These are phyloP conservation scores for Melikaiella ostensackeni DNA, from an alignment of 2,888 invertebrate genomes.

Conservation along the genomic window DNA sequence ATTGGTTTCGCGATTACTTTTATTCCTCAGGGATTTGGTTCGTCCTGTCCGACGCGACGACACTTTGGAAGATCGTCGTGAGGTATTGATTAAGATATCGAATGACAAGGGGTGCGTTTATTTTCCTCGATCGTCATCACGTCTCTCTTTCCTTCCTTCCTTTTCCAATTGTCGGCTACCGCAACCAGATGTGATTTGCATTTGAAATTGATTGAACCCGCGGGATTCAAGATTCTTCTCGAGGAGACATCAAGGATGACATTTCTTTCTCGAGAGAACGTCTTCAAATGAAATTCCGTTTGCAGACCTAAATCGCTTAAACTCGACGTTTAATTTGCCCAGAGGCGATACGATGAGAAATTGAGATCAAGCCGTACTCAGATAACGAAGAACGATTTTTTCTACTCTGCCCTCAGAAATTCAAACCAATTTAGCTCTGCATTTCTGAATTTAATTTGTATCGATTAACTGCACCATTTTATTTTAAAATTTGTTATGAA, in stretches of 20 bases:
- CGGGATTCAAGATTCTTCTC: constrained; percentile 52
- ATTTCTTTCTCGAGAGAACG: constrained; percentile 48
- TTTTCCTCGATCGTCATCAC: constrained; percentile 41
- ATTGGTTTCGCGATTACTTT: constrained; percentile 59
- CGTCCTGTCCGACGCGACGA: constrained; percentile 47
- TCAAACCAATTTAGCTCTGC: constrained; percentile 18
- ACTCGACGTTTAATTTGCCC: constrained; percentile 58
- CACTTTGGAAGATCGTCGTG: constrained; percentile 47
- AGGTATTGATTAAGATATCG: constrained; percentile 63
- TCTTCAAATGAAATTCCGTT: constrained; percentile 54
- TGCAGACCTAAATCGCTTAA: constrained; percentile 54
- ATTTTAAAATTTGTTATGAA: not conserved
- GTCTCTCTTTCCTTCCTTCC: constrained; percentile 21
- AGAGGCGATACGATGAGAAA: constrained; percentile 50
- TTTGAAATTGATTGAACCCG: constrained; percentile 68
- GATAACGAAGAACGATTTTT: constrained; percentile 53
- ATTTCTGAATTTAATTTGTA: constrained; percentile 22
- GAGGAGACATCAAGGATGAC: constrained; percentile 46
- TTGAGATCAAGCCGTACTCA: constrained; percentile 59
- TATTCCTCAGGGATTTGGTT: constrained; percentile 29
- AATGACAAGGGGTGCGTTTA: constrained; percentile 44
- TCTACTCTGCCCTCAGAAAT: constrained; percentile 52
- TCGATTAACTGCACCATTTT: not conserved
- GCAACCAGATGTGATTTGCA: constrained; percentile 62
- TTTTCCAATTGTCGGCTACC: constrained; percentile 51